phyloP scores from a whole-genome alignment of 2,888 invertebrate genomes.

The Lomographa bimaculata region DNA sequence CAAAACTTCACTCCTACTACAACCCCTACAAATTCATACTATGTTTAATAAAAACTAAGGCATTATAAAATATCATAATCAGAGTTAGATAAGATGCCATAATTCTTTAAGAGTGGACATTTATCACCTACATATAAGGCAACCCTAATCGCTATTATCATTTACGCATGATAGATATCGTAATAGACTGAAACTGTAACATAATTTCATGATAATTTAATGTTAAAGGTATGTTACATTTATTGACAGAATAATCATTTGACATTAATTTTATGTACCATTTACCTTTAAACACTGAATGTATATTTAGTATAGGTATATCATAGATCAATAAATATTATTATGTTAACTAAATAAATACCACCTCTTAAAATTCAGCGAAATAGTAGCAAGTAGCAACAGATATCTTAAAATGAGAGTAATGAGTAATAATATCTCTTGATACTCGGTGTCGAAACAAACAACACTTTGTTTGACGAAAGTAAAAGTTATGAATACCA shows the following conservation, averaged over 20 bases:
- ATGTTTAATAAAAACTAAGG: neutral
- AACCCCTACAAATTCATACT: neutral
- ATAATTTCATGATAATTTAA: slow-evolving; percentile 16
- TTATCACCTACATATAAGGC: slow-evolving; percentile 13
- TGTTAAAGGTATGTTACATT: neutral
- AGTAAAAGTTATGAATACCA: slow-evolving; percentile 70
- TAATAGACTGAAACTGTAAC: slow-evolving; percentile 11
- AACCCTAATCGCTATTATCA: slow-evolving; percentile 14
- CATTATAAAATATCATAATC: neutral
- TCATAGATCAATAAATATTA: too few species aligned
- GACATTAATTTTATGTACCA: too few species aligned
- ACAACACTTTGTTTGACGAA: slow-evolving; percentile 58
- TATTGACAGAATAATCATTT: slow-evolving; percentile 14
- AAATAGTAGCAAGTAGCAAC: too few species aligned
- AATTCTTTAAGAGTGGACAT: neutral
- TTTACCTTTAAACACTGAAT: too few species aligned
- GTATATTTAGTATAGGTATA: too few species aligned
- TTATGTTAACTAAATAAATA: too few species aligned
- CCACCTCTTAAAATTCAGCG: too few species aligned
- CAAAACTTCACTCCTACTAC: slow-evolving; percentile 13
- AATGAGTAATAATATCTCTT: too few species aligned
- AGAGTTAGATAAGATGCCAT: slow-evolving; percentile 1
- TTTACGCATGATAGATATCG: slow-evolving; percentile 15
- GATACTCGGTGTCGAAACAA: slow-evolving; percentile 37
- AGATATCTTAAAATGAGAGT: too few species aligned